Conservation (phyloP, 2,888 invertebrate species). For the Nipponacmea schrenckii region DNA sequence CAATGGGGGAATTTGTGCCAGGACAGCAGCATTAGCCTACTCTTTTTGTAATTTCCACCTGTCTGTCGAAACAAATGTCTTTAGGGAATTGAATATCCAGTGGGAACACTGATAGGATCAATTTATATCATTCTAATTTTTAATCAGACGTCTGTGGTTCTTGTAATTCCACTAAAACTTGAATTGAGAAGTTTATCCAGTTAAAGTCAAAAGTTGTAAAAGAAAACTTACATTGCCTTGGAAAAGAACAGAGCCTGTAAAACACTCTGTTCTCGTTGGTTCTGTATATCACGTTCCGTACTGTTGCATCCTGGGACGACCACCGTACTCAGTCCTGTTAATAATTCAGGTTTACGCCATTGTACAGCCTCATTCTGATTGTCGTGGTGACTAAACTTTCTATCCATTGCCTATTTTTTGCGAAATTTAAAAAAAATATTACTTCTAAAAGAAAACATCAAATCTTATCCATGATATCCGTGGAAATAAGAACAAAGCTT, state of each 20-base stretch:
- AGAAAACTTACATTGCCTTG: constrained; percentile 51
- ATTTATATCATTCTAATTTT: too few relatives aligned
- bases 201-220: too few relatives aligned
- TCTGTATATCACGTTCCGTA: constrained; percentile 87
- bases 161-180: too few relatives aligned
- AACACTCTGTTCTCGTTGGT: constrained; percentile 85
- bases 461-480: neutral
- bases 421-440: constrained; percentile 1
- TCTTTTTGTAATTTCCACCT: too few relatives aligned
- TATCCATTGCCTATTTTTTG: constrained; percentile 59
- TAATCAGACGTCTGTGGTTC: too few relatives aligned
- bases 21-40: too few relatives aligned
- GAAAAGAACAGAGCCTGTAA: constrained; percentile 71
- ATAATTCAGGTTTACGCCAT: constrained; percentile 80
- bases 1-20: too few relatives aligned
- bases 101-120: too few relatives aligned
- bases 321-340: constrained; percentile 70
- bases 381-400: constrained; percentile 60
- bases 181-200: too few relatives aligned
- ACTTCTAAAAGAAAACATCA: neutral
- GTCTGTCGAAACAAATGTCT: too few relatives aligned
- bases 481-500: too few relatives aligned
- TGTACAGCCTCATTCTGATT: constrained; percentile 78
- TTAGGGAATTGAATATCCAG: too few relatives aligned
- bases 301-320: constrained; percentile 74